Evolutionary conservation across 2,797 vertebrate species (phyloP).

Genomic region (Coendou prehensilis): DNA sequence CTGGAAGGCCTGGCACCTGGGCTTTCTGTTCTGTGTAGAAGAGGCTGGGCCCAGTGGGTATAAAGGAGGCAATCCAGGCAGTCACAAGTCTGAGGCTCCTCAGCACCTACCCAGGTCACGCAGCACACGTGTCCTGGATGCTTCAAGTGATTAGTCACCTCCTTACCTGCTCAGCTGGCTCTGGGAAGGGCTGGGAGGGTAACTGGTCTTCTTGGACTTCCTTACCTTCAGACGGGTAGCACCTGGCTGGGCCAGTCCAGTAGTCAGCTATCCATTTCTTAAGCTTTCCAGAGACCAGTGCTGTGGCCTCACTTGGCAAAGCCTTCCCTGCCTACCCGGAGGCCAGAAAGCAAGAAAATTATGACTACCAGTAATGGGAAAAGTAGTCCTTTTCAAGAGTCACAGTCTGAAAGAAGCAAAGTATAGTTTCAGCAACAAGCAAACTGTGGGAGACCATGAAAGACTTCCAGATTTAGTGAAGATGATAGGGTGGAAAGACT

Average conservation of each 20-base stretch:
- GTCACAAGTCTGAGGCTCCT: not conserved
- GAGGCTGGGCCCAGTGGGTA: not conserved
- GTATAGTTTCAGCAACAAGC: slow-evolving; percentile 69
- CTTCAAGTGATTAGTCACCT: slow-evolving; percentile 61
- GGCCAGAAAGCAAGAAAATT: slow-evolving; percentile 75
- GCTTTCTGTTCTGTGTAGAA: slow-evolving; percentile 40
- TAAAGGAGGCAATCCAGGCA: not conserved
- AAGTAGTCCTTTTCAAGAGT: slow-evolving; percentile 88
- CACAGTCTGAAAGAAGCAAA: slow-evolving; percentile 90
- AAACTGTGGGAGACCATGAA: slow-evolving; percentile 56
- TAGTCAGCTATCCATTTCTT: slow-evolving; percentile 7
- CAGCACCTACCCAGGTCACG: slow-evolving; percentile 61
- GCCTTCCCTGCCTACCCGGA: not conserved
- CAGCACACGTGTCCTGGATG: slow-evolving; percentile 55
- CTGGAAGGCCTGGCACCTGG: not conserved
- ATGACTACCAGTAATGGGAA: slow-evolving; percentile 83
- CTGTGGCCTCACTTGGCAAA: not conserved
- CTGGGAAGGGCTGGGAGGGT: slow-evolving; percentile 56
- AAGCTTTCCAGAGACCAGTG: not conserved
- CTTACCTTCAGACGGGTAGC: not conserved
- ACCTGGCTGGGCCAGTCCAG: not conserved
- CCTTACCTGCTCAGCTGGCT: not conserved
- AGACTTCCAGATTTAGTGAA: slow-evolving; percentile 55
- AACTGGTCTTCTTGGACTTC: slow-evolving; percentile 24
- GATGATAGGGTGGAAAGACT: slow-evolving; percentile 19